phyloP scores from a whole-genome alignment of 2,888 invertebrate species.

The Drosophila nr. medialis region DNA sequence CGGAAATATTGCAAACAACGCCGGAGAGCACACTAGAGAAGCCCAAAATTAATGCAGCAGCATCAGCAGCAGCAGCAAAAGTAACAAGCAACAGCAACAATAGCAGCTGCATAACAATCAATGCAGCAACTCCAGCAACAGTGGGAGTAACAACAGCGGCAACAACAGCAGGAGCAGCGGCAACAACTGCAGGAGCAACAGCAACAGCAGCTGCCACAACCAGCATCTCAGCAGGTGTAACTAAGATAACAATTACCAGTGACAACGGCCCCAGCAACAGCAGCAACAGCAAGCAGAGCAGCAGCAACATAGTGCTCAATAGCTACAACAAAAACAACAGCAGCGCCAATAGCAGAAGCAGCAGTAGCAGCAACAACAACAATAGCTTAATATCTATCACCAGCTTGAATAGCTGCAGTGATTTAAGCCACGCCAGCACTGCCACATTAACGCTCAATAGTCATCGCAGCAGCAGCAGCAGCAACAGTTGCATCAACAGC shows the following conservation, averaged over 20 bases:
- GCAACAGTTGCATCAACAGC: conserved; percentile 53
- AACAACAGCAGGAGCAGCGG: conserved; percentile 34
- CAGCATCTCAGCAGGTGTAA: conserved; percentile 60
- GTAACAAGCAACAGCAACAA: conserved; percentile 40
- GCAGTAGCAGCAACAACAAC: conserved; percentile 35
- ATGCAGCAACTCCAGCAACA: conserved; percentile 33
- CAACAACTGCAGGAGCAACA: conserved; percentile 16
- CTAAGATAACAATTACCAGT: conserved; percentile 69
- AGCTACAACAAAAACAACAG: conserved; percentile 15
- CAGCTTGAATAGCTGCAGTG: conserved; percentile 69
- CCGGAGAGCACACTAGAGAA: conserved; percentile 82
- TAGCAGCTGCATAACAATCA: conserved; percentile 62
- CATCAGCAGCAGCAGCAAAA: conserved; percentile 36
- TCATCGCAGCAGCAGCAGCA: conserved; percentile 36
- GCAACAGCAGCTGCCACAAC: conserved; percentile 28
- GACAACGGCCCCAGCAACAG: conserved; percentile 34
- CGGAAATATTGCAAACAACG: conserved; percentile 79
- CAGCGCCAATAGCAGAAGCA: conserved; percentile 24
- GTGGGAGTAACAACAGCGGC: conserved; percentile 10
- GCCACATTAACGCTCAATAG: conserved; percentile 54
- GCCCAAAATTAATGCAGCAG: conserved; percentile 42
- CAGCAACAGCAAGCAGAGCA: conserved; percentile 27
- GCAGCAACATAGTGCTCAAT: conserved; percentile 24
- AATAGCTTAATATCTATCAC: conserved; percentile 70
- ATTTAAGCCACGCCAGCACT: conserved; percentile 61